phyloP scores from a whole-genome alignment of 2,113 vertebrate species.

The Pitta sordida region DNA sequence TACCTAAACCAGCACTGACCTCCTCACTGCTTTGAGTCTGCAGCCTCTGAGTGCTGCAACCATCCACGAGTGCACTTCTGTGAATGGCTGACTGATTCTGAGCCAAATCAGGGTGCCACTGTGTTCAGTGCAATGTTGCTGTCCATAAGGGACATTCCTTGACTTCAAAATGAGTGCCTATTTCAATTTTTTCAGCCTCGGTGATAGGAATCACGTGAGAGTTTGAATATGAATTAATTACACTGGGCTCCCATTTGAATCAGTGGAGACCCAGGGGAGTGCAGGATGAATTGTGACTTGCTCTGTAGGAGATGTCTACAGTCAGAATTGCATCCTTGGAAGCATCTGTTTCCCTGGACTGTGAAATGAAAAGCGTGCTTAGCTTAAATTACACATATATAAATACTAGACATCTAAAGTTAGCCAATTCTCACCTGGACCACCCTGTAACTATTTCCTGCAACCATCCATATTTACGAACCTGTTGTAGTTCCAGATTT shows the following conservation, averaged over 20 bases:
- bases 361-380: neutral
- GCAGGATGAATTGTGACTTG: neutral
- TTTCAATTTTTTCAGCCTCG: neutral
- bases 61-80: neutral
- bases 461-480: neutral
- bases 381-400: neutral
- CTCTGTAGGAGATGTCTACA: neutral
- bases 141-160: neutral
- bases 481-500: neutral
- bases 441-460: neutral
- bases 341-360: neutral
- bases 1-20: neutral
- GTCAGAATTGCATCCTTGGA: neutral
- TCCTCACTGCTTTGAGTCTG: neutral
- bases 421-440: neutral
- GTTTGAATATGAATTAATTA: neutral
- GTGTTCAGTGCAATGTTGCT: neutral
- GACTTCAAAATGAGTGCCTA: neutral
- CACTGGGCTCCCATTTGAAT: neutral
- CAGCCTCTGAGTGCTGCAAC: neutral
- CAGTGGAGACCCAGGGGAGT: neutral
- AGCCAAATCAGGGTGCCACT: neutral
- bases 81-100: neutral
- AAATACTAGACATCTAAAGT: neutral
- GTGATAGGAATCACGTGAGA: neutral